Evolutionary conservation across 92 coral and sea anemone species (phyloP).

Genomic region (Plumapathes pennacea): DNA sequence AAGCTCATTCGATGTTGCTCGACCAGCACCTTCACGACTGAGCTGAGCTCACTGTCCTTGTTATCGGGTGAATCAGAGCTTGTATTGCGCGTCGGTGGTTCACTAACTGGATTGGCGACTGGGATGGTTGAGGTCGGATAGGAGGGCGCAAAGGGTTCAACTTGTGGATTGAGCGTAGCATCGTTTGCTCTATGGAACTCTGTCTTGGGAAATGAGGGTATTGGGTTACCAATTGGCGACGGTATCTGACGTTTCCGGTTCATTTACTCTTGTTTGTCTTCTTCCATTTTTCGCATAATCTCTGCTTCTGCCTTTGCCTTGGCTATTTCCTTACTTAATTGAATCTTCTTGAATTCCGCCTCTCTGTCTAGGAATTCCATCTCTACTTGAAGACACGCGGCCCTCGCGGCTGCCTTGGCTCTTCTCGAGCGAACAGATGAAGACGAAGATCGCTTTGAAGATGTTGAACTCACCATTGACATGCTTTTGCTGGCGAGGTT

Average conservation of each 20-base stretch:
- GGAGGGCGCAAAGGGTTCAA: conserved; percentile 25
- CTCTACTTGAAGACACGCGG: conserved; percentile 53
- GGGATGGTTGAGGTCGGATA: conserved; percentile 10
- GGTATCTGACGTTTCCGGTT: no score
- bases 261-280: conserved; percentile 20
- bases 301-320: conserved; percentile 47
- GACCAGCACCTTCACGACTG: conserved; percentile 18
- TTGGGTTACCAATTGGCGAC: no score
- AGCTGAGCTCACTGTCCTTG: conserved; percentile 10
- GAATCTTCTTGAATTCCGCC: conserved; percentile 37
- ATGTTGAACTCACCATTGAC: conserved; percentile 9
- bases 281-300: conserved; percentile 25
- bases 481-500: conserved; percentile 3
- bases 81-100: background rate
- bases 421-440: conserved; percentile 47
- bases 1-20: conserved; percentile 24
- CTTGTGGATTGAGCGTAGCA: conserved; percentile 9
- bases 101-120: conserved; percentile 2
- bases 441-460: conserved; percentile 18
- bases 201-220: no score
- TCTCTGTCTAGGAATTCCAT: conserved; percentile 47
- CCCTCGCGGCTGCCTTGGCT: conserved; percentile 44
- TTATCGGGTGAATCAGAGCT: background rate
- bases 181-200: conserved; percentile 6
- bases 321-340: conserved; percentile 39